phyloP scores from a whole-genome alignment of 2,888 invertebrate species.

The Spilarctia lutea region DNA sequence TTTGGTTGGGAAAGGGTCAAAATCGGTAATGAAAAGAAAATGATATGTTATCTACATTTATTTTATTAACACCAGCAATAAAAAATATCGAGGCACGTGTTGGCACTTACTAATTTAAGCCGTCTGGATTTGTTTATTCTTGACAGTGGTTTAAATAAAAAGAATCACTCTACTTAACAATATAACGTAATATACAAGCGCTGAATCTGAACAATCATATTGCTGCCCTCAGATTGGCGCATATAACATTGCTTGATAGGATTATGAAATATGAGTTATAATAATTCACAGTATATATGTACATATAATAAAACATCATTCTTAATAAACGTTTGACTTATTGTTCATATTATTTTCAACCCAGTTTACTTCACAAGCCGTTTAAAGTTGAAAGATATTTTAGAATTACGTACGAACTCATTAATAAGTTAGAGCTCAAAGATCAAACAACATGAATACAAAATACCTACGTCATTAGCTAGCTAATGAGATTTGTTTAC shows the following conservation, averaged over 20 bases:
- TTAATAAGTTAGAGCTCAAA: slow-evolving; percentile 1
- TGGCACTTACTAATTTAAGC: neutral
- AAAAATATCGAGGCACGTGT: neutral
- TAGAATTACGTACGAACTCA: neutral
- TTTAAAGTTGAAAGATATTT: neutral
- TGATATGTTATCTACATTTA: neutral
- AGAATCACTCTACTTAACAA: neutral
- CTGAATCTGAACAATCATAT: no score
- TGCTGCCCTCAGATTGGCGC: no score
- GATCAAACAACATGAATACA: slow-evolving; percentile 1
- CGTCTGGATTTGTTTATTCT: neutral
- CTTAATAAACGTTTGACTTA: neutral
- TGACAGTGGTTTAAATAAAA: neutral
- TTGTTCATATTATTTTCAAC: neutral
- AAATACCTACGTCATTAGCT: slow-evolving; percentile 15
- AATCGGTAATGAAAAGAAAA: slow-evolving; percentile 43
- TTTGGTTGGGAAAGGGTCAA: slow-evolving; percentile 59
- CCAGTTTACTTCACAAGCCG: neutral
- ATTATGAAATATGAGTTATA: neutral
- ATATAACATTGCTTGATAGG: neutral
- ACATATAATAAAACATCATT: neutral
- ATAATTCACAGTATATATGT: neutral
- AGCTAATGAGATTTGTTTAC: slow-evolving; percentile 12
- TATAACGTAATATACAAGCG: no score
- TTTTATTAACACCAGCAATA: neutral